Conservation (phyloP, 1,140 invertebrate species). For the Theocolax elegans region DNA sequence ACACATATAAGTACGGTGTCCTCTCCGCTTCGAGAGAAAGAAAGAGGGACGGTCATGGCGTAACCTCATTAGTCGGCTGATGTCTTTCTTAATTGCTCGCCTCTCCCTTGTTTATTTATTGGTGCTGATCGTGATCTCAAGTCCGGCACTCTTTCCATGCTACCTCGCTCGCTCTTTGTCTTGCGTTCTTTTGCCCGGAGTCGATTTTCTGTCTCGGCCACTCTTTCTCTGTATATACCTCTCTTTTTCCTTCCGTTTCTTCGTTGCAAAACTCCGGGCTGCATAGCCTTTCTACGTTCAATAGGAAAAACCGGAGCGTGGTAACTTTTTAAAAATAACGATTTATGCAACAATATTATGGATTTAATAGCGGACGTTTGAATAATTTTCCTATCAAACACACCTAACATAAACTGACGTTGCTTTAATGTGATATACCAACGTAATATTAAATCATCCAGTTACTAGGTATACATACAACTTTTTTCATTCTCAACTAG, state of each 20-base stretch:
- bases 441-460: too few relatives aligned
- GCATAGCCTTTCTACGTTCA: too few relatives aligned
- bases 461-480: too few relatives aligned
- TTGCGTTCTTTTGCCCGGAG: neutral
- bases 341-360: too few relatives aligned
- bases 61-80: constrained; percentile 64
- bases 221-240: neutral
- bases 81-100: constrained; percentile 64
- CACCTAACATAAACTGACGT: too few relatives aligned
- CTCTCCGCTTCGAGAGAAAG: constrained; percentile 27
- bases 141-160: constrained; percentile 37
- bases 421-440: too few relatives aligned
- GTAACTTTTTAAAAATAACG: too few relatives aligned
- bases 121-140: constrained; percentile 52
- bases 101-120: constrained; percentile 58
- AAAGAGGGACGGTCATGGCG: constrained; percentile 49
- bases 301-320: too few relatives aligned
- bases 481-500: too few relatives aligned
- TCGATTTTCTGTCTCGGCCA: neutral
- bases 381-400: too few relatives aligned
- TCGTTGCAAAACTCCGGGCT: neutral
- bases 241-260: neutral
- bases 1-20: neutral
- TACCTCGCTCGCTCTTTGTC: neutral
- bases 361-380: too few relatives aligned